These are phyloP conservation scores for Mastomys natalensis DNA, from an alignment of 2,113 vertebrate species.

Conservation along the genomic window DNA sequence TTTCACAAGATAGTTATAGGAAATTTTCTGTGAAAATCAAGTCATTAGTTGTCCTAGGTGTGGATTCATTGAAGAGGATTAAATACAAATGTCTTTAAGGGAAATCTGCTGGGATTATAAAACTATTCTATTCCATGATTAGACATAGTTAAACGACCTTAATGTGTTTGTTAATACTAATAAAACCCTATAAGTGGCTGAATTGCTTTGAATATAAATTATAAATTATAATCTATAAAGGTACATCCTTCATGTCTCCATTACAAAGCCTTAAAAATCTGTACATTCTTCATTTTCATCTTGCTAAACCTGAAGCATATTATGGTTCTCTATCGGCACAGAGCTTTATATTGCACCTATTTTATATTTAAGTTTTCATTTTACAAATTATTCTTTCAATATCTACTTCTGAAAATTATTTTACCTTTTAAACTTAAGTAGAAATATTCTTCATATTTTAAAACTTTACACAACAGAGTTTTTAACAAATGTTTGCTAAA, in stretches of 20 bases:
- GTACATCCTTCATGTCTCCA: background rate
- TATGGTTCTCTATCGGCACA: background rate
- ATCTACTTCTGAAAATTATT: conserved; percentile 15
- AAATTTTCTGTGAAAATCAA: background rate
- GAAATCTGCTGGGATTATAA: background rate
- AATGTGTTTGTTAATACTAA: background rate
- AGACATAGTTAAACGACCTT: background rate
- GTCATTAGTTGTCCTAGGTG: background rate
- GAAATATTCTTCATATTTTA: conserved; percentile 30
- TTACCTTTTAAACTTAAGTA: background rate
- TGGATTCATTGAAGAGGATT: background rate
- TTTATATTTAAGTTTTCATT: conserved; percentile 24
- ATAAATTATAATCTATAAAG: background rate
- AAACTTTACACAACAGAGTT: background rate
- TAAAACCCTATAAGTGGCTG: background rate
- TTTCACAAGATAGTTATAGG: background rate
- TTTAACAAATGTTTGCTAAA: conserved; percentile 33
- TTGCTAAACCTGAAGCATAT: background rate
- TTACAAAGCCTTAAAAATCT: background rate
- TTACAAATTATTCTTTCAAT: conserved; percentile 19
- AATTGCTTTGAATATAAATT: conserved; percentile 1
- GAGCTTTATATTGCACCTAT: conserved; percentile 1
- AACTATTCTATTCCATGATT: conserved; percentile 7
- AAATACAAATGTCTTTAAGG: background rate
- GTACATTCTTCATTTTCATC: background rate